Conservation (phyloP, 2,113 vertebrate genomes). For the Gymnorhina tibicen region DNA sequence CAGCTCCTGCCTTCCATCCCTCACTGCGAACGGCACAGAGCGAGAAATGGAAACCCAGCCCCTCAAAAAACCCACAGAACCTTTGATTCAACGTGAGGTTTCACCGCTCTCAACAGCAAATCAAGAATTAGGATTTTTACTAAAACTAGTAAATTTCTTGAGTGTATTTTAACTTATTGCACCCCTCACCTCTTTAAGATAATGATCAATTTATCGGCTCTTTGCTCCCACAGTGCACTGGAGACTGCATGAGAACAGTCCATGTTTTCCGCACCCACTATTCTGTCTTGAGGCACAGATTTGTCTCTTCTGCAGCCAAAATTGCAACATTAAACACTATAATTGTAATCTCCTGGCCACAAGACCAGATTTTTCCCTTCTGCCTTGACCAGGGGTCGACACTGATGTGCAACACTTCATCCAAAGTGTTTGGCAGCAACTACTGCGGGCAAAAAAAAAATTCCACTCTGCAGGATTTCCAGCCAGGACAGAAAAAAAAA, state of each 20-base stretch:
- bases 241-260: accelerated
- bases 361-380: background rate
- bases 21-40: accelerated
- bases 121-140: background rate
- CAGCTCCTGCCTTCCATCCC: background rate
- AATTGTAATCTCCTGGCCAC: background rate
- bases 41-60: background rate
- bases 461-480: background rate
- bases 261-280: background rate
- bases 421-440: slow-evolving; percentile 14
- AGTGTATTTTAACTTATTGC: background rate
- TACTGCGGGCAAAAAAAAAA: background rate
- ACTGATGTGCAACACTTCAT: background rate
- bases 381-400: background rate
- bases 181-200: background rate
- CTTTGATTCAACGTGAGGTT: accelerated
- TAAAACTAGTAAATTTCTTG: background rate
- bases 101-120: accelerated
- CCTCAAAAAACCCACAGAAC: background rate
- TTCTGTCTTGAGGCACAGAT: background rate
- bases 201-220: background rate
- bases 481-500: background rate
- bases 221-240: background rate
- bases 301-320: background rate
- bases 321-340: background rate